Evolutionary conservation across 2,797 vertebrate genomes (phyloP).

Genomic region (Scomberomorus guttatus): DNA sequence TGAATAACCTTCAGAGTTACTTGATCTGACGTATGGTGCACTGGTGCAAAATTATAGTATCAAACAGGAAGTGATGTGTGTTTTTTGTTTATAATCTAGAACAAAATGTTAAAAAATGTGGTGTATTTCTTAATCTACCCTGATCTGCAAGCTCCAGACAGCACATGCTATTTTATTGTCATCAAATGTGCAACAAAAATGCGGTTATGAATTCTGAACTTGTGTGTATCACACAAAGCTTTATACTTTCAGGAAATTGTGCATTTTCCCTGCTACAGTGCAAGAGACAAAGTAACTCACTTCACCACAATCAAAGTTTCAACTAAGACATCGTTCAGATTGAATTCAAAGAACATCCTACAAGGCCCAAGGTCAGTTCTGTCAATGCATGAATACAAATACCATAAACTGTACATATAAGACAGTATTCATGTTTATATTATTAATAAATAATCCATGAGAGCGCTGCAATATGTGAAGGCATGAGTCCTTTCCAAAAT

Average conservation of each 20-base stretch:
- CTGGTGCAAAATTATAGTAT: neutral
- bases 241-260: neutral
- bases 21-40: neutral
- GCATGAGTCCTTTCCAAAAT: neutral
- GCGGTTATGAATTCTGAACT: neutral
- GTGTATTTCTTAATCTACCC: neutral
- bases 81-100: neutral
- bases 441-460: neutral
- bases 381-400: neutral
- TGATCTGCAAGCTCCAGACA: neutral
- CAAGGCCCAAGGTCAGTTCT: neutral
- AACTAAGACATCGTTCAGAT: neutral
- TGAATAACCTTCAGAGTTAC: neutral
- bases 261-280: neutral
- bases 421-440: neutral
- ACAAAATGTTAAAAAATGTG: neutral
- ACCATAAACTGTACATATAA: neutral
- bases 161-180: neutral
- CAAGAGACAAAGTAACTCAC: neutral
- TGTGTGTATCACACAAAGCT: neutral
- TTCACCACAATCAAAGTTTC: slow-evolving; percentile 12
- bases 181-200: neutral
- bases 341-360: neutral
- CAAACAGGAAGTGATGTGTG: neutral
- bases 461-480: neutral